Evolutionary conservation across 2,888 invertebrate genomes (phyloP).

Genomic region (Plutella xylostella): DNA sequence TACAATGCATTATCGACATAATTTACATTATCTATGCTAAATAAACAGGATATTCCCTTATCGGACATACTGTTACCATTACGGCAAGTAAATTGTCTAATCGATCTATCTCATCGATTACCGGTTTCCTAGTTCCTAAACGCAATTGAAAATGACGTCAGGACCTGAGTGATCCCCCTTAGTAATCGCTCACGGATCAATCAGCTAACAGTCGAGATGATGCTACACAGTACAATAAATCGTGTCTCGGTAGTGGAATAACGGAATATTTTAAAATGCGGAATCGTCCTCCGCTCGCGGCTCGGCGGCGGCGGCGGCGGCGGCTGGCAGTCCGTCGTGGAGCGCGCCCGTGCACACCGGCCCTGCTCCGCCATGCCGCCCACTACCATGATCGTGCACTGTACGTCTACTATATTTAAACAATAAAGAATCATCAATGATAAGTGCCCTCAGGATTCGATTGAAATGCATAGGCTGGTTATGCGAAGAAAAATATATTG

Average conservation of each 20-base stretch:
- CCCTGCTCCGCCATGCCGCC: constrained; percentile 55
- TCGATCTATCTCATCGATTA: not conserved
- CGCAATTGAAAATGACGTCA: not conserved
- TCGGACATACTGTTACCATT: not conserved
- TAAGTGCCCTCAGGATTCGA: no score
- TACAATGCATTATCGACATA: not conserved
- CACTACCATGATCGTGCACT: constrained; percentile 64
- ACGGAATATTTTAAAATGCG: constrained; percentile 63
- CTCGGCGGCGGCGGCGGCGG: constrained; percentile 28
- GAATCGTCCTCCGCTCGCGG: constrained; percentile 54
- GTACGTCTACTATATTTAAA: constrained; percentile 38
- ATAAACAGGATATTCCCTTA: not conserved
- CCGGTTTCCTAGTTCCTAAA: not conserved
- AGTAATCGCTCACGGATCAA: constrained; percentile 7
- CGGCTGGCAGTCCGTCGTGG: constrained; percentile 55
- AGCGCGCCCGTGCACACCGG: constrained; percentile 32
- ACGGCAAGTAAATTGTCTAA: not conserved
- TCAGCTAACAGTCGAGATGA: constrained; percentile 18
- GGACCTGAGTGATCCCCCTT: not conserved
- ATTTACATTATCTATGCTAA: not conserved
- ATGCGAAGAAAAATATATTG: no score
- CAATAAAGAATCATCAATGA: not conserved
- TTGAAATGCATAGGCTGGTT: no score
- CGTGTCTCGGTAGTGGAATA: constrained; percentile 44
- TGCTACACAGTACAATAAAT: constrained; percentile 24